Base-by-base conservation (phyloP, 2,888 invertebrate species). In the Cistogaster globosa region DNA sequence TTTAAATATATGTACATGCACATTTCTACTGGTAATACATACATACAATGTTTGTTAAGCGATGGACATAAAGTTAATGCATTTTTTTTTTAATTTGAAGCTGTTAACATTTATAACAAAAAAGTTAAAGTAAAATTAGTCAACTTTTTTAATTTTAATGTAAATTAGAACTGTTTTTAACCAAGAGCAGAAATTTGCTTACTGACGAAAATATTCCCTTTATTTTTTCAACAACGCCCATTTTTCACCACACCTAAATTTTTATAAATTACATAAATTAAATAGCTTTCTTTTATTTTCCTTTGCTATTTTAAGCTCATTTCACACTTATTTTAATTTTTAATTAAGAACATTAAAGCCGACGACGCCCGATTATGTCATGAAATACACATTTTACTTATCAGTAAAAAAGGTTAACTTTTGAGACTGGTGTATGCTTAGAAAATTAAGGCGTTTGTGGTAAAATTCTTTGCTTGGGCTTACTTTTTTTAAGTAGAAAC, bases 321-420 rank as follows among this genome's bases (percentile, higher is more conserved):
- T 62, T 7, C 8, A 51, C 18, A 18, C 32, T 55, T 48, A 32
- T 58, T 51, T 38, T 26, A 45, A 45, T 65, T 20, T 32, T 65
- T 48, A 48, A 55, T 62, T 81, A 62, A 77, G 32, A 85, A 71
- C 42, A 78, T 69, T 18, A 62, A 80, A 84, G 69, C 74, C 74
- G 82, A 82, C 85, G 82, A 85, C 85, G 85, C 85, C 85, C 82
- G 85, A 85, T 85, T 85, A 85, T 85, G 85, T 85, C 85, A 85
- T 85, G 75, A 78, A 62, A 68, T 63, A 74, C 53, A 77, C 67
- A 67, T 45, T 53, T 26, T 67, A 53, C 38, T 22, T 55, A 26
- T 16, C 36, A 57, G 5, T 57, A 14, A 45, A 57, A 18, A 22
- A 42, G 14, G 32, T 32, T 32, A 32, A 32, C 32, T 32, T 32